phyloP scores from a whole-genome alignment of 2,888 invertebrate species.

The Drosophila falleni region DNA sequence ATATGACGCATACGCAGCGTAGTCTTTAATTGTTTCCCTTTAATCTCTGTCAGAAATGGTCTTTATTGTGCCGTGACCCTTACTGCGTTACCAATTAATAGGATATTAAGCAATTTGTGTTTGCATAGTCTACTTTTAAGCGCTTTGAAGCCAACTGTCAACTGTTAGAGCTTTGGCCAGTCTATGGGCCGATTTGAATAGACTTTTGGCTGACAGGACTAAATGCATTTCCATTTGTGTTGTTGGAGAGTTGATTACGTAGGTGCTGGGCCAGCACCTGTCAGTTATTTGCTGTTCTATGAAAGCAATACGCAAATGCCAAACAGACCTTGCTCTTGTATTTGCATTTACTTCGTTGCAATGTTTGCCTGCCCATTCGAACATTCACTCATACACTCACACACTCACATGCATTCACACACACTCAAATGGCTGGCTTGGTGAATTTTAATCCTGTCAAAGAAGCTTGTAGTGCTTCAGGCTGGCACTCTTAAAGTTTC shows the following conservation, averaged over 20 bases:
- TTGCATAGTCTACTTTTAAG: slow-evolving; percentile 9
- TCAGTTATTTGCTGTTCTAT: slow-evolving; percentile 64
- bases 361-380: slow-evolving; percentile 57
- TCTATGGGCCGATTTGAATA: slow-evolving; percentile 2
- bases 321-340: slow-evolving; percentile 54
- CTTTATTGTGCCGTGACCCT: slow-evolving; percentile 15
- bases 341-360: slow-evolving; percentile 74
- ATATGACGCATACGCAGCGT: slow-evolving; percentile 22
- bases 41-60: slow-evolving; percentile 17
- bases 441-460: slow-evolving; percentile 68
- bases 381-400: not conserved
- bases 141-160: slow-evolving; percentile 10
- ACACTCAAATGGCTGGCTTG: slow-evolving; percentile 16
- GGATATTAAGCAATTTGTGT: slow-evolving; percentile 1
- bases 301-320: slow-evolving; percentile 73
- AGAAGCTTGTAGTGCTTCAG: slow-evolving; percentile 70
- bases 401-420: not conserved
- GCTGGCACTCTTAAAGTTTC: slow-evolving; percentile 71
- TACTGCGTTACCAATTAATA: not conserved
- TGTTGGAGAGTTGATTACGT: slow-evolving; percentile 13
- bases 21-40: slow-evolving; percentile 18
- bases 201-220: slow-evolving; percentile 3
- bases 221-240: slow-evolving; percentile 25
- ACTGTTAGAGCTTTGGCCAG: not conserved
- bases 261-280: slow-evolving; percentile 39